Evolutionary conservation across 2,888 invertebrate species (phyloP), one percentile per base, ranked within the genome.

Genomic region (Oligia fasciuncula): DNA sequence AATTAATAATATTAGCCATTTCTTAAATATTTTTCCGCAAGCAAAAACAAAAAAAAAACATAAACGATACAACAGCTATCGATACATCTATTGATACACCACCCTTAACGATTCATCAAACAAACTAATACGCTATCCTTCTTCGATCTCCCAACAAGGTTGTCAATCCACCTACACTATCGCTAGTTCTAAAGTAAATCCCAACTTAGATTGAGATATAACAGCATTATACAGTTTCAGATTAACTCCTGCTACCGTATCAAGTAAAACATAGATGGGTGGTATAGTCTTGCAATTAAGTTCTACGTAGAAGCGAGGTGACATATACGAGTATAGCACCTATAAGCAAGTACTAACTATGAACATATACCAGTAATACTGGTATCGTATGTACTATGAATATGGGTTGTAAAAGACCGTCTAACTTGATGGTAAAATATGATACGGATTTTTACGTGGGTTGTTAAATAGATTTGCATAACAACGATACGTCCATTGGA

Each of bases 201-300:
- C 66, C 11, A 88, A 87, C 78, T 88, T 88, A 83, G 85, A 88
- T 88, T 81, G 87, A 76, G 68, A 85, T 83, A 80, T 73, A 78
- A 74, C 76, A 35, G 19, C 60, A 65, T 75, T 79, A 74, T 79
- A 79, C 70, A 85, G 80, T 11, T 75, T 76, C 74, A 65, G 70
- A 80, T 87, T 78, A 88, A 84, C 79, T 81, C 69, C 13, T 78
- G 67, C 68, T 65, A 62, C 54, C 40, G 51, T 72, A 76, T 83
- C 74, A 81, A 79, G 76, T 78, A 63, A 74, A 76, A 81, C 79
- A 57, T 77, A 84, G 76, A 73, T 65, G 40, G 19, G 40, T 29
- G 19, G 14, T 49, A 63, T 43, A 77, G 77, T 76, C 66, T 71
- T 49, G 80, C 85, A 85, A 87, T 85, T 68, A 85, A 84, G 75